Conservation (phyloP, 2,113 vertebrate genomes). For the Gobiocypris rarus region DNA sequence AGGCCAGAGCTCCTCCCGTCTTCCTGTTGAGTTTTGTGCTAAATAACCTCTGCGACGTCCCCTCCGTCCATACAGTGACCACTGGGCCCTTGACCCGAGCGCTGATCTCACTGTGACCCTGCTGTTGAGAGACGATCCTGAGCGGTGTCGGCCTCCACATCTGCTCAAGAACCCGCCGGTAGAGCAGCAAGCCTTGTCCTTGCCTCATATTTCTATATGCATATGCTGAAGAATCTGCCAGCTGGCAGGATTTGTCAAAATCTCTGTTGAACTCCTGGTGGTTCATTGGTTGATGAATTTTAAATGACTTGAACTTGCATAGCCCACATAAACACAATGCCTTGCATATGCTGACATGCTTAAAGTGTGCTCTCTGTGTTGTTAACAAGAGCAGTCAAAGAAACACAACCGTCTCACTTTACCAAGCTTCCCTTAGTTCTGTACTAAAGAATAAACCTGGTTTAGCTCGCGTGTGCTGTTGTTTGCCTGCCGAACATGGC, state of each 20-base stretch:
- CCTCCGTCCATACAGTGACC: background rate
- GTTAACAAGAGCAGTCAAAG: background rate
- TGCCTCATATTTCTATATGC: conserved; percentile 10
- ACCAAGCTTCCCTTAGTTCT: background rate
- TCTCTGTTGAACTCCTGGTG: background rate
- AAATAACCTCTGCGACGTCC: conserved; percentile 8
- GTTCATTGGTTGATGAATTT: background rate
- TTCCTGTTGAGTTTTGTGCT: conserved; percentile 7
- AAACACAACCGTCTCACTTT: conserved; percentile 14
- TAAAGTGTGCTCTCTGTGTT: background rate
- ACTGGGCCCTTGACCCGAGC: background rate
- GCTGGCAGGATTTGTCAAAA: conserved; percentile 21
- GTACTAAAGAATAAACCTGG: background rate
- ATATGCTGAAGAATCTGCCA: conserved; percentile 7
- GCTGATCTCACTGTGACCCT: background rate
- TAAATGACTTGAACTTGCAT: background rate
- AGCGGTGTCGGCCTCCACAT: background rate
- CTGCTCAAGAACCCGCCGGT: background rate
- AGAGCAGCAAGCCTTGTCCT: conserved; percentile 1
- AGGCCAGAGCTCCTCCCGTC: background rate
- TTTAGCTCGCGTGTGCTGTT: background rate
- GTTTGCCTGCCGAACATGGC: conserved; percentile 16
- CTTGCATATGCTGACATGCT: background rate
- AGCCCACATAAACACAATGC: background rate
- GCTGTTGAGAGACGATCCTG: background rate